phyloP scores from a whole-genome alignment of 2,797 vertebrate genomes.

The Clarias platycephalus region DNA sequence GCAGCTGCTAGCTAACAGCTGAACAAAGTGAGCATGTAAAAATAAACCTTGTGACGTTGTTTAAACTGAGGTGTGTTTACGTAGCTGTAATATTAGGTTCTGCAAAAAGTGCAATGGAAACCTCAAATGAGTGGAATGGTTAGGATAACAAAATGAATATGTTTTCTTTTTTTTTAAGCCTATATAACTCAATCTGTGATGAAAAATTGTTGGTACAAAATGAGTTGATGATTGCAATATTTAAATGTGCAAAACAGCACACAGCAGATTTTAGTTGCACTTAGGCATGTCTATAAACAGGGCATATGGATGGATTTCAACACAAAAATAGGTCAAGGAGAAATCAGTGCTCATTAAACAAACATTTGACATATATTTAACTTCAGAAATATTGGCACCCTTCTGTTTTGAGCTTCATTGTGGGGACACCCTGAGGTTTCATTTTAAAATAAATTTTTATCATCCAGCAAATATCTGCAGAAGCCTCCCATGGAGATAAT shows the following conservation, averaged over 20 bases:
- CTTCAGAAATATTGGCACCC: background rate
- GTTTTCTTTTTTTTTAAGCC: background rate
- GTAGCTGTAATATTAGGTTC: background rate
- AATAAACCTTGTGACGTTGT: slow-evolving; percentile 31
- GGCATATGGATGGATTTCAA: background rate
- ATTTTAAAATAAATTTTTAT: background rate
- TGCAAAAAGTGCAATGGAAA: background rate
- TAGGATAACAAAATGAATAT: slow-evolving; percentile 1
- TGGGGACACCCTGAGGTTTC: background rate
- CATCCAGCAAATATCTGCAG: background rate
- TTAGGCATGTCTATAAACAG: background rate
- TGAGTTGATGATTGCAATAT: background rate
- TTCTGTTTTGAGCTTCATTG: background rate
- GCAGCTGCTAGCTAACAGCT: slow-evolving; percentile 42
- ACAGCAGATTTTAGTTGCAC: background rate
- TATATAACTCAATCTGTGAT: background rate
- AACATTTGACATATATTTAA: background rate
- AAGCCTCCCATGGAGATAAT: background rate
- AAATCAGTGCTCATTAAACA: slow-evolving; percentile 12
- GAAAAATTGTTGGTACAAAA: background rate
- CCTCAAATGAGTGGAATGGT: background rate
- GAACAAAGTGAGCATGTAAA: slow-evolving; percentile 29
- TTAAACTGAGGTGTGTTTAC: slow-evolving; percentile 12
- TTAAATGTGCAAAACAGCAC: background rate
- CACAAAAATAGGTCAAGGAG: background rate